phyloP scores from a whole-genome alignment of 2,113 vertebrate species.

The Acinonyx jubatus region DNA sequence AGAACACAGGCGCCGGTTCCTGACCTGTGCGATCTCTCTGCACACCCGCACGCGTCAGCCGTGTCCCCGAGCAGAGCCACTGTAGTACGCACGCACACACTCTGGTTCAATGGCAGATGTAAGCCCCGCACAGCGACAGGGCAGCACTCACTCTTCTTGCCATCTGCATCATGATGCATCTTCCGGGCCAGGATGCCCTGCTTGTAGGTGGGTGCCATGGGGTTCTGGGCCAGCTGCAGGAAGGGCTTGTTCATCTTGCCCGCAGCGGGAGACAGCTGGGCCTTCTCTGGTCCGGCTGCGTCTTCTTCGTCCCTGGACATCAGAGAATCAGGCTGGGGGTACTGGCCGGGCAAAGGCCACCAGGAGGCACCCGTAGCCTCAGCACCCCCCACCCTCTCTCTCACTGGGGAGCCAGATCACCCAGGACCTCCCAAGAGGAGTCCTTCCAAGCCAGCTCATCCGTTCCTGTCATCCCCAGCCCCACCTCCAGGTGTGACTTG shows the following conservation, averaged over 20 bases:
- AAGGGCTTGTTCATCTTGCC: constrained; percentile 89
- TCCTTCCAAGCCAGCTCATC: not conserved
- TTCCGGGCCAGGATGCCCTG: constrained; percentile 92
- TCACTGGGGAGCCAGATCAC: not conserved
- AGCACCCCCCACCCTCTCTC: not conserved
- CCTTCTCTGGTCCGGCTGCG: constrained; percentile 74
- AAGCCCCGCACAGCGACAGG: not conserved
- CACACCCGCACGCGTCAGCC: not conserved
- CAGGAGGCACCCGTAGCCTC: not conserved
- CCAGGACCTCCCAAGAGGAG: not conserved
- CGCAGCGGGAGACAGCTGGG: not conserved
- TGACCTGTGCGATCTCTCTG: not conserved
- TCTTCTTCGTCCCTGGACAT: constrained; percentile 88
- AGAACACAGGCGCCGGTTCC: not conserved
- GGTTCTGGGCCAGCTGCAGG: constrained; percentile 87
- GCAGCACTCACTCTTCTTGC: constrained; percentile 92
- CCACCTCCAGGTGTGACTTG: not conserved
- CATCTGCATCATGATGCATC: constrained; percentile 91
- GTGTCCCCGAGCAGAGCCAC: not conserved
- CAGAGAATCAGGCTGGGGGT: not conserved
- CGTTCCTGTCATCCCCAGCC: not conserved
- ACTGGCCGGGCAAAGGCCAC: not conserved
- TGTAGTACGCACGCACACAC: accelerated
- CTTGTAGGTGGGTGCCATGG: constrained; percentile 86
- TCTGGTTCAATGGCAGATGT: not conserved